Conservation (phyloP, 2,113 vertebrate species). For the Oxyura jamaicensis region DNA sequence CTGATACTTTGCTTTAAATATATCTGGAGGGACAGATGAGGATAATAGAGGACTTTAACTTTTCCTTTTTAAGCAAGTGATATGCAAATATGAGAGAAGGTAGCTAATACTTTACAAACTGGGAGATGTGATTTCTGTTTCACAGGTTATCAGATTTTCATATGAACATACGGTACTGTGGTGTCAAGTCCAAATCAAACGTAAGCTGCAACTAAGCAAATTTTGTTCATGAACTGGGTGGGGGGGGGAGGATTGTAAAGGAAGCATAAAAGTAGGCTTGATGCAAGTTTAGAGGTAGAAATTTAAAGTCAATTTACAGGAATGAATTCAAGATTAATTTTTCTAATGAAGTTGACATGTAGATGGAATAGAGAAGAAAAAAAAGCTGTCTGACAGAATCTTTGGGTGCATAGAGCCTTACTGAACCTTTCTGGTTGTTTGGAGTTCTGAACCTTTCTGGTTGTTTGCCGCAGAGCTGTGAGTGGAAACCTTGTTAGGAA, state of each 20-base stretch:
- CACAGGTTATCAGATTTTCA: conserved; percentile 71
- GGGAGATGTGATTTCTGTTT: conserved; percentile 68
- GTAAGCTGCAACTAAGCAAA: conserved; percentile 68
- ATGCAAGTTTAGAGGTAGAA: not conserved
- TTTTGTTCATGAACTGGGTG: conserved; percentile 55
- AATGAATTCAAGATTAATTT: not conserved
- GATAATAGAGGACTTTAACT: conserved; percentile 15
- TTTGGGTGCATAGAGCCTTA: not conserved
- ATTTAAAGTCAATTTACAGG: not conserved
- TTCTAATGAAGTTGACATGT: not conserved
- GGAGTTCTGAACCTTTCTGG: not conserved
- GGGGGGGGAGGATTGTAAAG: conserved; percentile 15
- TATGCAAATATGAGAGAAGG: conserved; percentile 41
- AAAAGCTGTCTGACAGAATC: not conserved
- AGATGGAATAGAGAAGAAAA: not conserved
- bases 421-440: not conserved
- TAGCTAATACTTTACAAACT: conserved; percentile 68
- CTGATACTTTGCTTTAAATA: not conserved
- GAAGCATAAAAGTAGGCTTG: conserved; percentile 2
- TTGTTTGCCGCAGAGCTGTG: not conserved
- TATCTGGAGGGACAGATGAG: conserved; percentile 20
- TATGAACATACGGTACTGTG: conserved; percentile 69
- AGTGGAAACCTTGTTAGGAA: not conserved
- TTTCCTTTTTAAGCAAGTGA: conserved; percentile 47
- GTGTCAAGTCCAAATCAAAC: conserved; percentile 65